These are phyloP conservation scores for Dipus sagitta DNA, from an alignment of 2,797 vertebrate species.

Conservation along the genomic window DNA sequence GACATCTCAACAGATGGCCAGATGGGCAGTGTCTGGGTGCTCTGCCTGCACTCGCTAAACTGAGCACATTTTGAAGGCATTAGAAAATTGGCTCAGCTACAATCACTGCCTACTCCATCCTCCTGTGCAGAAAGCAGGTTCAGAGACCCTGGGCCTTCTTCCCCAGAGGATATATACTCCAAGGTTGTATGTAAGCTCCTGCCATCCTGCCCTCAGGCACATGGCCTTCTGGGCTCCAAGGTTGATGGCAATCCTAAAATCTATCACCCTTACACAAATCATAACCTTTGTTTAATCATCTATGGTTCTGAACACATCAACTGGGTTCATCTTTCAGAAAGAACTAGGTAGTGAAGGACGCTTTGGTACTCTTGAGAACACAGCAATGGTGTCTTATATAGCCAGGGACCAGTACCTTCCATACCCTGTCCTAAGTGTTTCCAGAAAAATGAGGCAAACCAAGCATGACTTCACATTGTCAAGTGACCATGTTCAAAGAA, in stretches of 20 bases:
- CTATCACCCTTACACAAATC: not conserved
- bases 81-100: not conserved
- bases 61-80: not conserved
- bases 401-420: not conserved
- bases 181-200: not conserved
- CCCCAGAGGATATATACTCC: not conserved
- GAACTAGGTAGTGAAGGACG: not conserved
- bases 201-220: not conserved
- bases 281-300: not conserved
- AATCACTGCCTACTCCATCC: not conserved
- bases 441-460: not conserved
- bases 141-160: not conserved
- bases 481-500: not conserved
- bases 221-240: not conserved
- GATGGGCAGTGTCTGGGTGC: accelerated
- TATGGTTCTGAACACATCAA: not conserved
- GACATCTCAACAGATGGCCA: not conserved
- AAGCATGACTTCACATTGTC: not conserved
- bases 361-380: not conserved
- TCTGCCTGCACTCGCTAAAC: accelerated
- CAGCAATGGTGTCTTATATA: not conserved
- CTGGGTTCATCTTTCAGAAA: not conserved
- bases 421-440: not conserved
- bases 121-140: not conserved
- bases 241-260: not conserved